phyloP scores from a whole-genome alignment of 2,888 invertebrate species.

The Holacanthella duospinosa region DNA sequence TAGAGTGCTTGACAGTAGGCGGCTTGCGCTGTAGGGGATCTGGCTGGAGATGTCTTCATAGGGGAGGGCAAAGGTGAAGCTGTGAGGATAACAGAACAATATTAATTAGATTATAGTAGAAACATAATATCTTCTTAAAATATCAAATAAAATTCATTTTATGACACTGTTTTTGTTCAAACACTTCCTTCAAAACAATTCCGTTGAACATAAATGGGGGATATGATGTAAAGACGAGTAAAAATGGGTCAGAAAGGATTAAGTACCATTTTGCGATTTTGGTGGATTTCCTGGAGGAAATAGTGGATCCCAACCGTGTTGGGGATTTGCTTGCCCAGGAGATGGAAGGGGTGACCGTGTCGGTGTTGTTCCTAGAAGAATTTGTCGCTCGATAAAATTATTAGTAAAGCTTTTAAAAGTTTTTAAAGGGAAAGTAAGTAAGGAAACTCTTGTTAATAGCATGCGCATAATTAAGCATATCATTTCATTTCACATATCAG shows the following conservation, averaged over 20 bases:
- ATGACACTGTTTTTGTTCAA: background rate
- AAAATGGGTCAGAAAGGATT: too few species aligned
- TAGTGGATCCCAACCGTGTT: constrained; percentile 12
- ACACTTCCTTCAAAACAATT: too few species aligned
- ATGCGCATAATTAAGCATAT: too few species aligned
- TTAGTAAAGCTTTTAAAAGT: background rate
- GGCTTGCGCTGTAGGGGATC: constrained; percentile 8
- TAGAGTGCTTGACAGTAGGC: constrained; percentile 90
- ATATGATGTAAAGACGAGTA: background rate
- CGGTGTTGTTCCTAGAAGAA: constrained; percentile 10
- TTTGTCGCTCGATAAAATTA: background rate
- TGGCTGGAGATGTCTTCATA: constrained; percentile 9
- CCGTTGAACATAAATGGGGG: too few species aligned
- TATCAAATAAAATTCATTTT: background rate
- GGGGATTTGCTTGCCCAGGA: constrained; percentile 5
- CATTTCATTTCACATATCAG: too few species aligned
- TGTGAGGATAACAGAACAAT: background rate
- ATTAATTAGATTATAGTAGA: too few species aligned
- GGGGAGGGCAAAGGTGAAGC: constrained; percentile 13
- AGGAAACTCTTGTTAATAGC: too few species aligned
- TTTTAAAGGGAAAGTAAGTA: too few species aligned
- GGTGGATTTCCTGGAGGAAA: constrained; percentile 9
- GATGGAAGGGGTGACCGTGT: constrained; percentile 9
- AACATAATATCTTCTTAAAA: too few species aligned
- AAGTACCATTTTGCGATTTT: constrained; percentile 9